Conservation (phyloP, 2,113 vertebrate species). For the Centrocercus urophasianus region DNA sequence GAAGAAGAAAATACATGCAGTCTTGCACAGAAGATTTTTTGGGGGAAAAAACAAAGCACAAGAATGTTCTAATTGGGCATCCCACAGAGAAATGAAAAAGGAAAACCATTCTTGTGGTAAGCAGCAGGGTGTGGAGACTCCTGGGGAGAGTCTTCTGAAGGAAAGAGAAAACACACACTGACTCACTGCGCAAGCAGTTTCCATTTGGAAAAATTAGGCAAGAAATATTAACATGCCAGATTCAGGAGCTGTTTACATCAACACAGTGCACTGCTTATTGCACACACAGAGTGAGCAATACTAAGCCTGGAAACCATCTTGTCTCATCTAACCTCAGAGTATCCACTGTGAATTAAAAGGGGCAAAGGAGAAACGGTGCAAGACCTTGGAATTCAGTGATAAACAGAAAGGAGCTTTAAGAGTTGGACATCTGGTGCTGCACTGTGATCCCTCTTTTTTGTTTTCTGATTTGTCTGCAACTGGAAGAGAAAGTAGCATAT, state of each 20-base stretch:
- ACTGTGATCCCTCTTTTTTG: not conserved
- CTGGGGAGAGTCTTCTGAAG: not conserved
- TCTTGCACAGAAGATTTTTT: not conserved
- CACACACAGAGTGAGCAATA: not conserved
- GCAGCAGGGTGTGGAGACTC: not conserved
- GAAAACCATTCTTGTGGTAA: not conserved
- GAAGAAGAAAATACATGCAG: not conserved
- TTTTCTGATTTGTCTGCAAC: not conserved
- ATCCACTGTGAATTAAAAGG: not conserved
- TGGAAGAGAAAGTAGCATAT: not conserved
- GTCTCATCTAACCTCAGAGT: not conserved
- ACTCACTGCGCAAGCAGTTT: slow-evolving; percentile 33
- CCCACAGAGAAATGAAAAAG: not conserved
- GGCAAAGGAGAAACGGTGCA: not conserved
- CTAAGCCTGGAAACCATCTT: not conserved
- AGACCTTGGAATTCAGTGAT: not conserved
- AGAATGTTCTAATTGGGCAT: not conserved
- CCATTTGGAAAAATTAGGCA: slow-evolving; percentile 37
- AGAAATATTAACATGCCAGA: not conserved
- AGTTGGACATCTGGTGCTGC: not conserved
- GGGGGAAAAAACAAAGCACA: not conserved
- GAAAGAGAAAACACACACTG: slow-evolving; percentile 25
- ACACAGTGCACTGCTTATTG: not conserved
- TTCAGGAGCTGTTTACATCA: slow-evolving; percentile 9
- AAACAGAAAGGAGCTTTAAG: not conserved